Conservation (phyloP, 92 coral and sea anemone species). For the Zoanthus sociatus region DNA sequence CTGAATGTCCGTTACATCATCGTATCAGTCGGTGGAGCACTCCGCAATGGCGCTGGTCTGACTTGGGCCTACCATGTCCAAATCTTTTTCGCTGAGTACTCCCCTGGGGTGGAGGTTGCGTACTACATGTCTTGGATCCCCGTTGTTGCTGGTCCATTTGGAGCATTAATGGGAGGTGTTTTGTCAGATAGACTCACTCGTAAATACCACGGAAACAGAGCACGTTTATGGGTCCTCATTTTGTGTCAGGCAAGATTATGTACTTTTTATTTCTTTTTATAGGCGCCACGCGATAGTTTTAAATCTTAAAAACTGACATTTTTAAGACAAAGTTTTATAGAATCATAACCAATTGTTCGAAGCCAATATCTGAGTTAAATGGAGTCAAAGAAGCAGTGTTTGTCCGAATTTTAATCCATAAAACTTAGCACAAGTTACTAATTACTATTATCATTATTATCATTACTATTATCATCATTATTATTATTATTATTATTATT, state of each 20-base stretch:
- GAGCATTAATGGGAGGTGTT: constrained; percentile 32
- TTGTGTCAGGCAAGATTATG: constrained; percentile 10
- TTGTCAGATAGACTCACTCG: constrained; percentile 29
- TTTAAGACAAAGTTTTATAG: too few relatives aligned
- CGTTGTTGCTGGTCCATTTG: constrained; percentile 13
- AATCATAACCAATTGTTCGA: too few relatives aligned
- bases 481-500: too few relatives aligned
- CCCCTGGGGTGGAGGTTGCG: constrained; percentile 16
- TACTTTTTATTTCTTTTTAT: too few relatives aligned
- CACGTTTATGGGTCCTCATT: constrained; percentile 35
- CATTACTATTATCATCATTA: too few relatives aligned
- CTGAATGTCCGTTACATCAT: constrained; percentile 12
- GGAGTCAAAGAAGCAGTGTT: too few relatives aligned
- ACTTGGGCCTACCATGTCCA: constrained; percentile 34
- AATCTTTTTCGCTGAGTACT: constrained; percentile 25
- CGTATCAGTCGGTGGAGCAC: constrained; percentile 33
- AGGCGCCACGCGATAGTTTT: too few relatives aligned
- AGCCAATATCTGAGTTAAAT: too few relatives aligned
- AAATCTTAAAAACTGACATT: too few relatives aligned
- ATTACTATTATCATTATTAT: too few relatives aligned
- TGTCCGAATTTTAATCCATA: too few relatives aligned
- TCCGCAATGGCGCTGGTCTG: constrained; percentile 30
- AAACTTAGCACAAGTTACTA: too few relatives aligned
- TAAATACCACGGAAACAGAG: constrained; percentile 13
- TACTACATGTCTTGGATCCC: constrained; percentile 52